These are phyloP conservation scores for Papilio xuthus DNA, from an alignment of 1,140 invertebrate genomes.

Conservation along the genomic window DNA sequence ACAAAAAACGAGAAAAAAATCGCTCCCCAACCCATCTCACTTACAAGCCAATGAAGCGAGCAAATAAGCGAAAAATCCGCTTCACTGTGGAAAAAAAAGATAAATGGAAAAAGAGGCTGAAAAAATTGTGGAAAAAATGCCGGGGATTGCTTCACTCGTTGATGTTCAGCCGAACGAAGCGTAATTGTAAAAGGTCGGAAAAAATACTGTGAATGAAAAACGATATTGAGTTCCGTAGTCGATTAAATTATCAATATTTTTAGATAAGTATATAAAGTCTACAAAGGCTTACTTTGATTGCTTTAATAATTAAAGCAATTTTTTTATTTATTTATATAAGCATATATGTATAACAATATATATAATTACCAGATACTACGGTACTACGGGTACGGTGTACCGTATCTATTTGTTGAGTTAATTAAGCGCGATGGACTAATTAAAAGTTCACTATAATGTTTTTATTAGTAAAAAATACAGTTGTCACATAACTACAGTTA, in stretches of 20 bases:
- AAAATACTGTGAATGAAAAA: constrained; percentile 49
- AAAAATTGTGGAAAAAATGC: constrained; percentile 50
- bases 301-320: not conserved
- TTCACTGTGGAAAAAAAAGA: constrained; percentile 76
- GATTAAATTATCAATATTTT: not conserved
- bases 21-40: constrained; percentile 71
- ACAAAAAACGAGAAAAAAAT: constrained; percentile 64
- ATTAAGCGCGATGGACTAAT: too few relatives aligned
- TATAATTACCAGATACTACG: too few relatives aligned
- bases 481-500: not conserved
- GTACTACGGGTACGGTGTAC: too few relatives aligned
- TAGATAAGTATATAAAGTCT: not conserved
- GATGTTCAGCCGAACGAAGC: constrained; percentile 66
- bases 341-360: too few relatives aligned
- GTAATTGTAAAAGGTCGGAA: constrained; percentile 76
- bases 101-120: constrained; percentile 70
- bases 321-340: too few relatives aligned
- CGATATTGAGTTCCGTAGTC: constrained; percentile 49
- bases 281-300: not conserved
- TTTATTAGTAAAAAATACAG: too few relatives aligned
- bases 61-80: constrained; percentile 80
- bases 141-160: constrained; percentile 65
- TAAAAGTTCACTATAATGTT: too few relatives aligned
- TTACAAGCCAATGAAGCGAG: constrained; percentile 80
- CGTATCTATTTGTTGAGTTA: too few relatives aligned